phyloP scores from a whole-genome alignment of 2,113 vertebrate species.

The Takifugu flavidus region DNA sequence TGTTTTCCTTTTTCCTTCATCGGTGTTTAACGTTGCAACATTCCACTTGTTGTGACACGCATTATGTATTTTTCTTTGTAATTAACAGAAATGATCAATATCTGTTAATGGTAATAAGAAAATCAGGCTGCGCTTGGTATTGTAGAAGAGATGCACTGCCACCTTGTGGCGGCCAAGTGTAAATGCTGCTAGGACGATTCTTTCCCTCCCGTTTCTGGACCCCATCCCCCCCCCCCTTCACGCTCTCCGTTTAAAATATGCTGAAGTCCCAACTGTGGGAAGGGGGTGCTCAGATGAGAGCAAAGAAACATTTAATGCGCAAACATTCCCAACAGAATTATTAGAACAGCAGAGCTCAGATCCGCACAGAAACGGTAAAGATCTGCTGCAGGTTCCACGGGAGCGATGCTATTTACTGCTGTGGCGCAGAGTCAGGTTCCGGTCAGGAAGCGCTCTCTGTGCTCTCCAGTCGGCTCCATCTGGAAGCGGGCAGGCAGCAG shows the following conservation, averaged over 20 bases:
- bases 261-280: conserved; percentile 25
- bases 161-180: conserved; percentile 46
- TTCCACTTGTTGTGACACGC: too few species aligned
- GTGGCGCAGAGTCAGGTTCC: background rate
- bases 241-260: conserved; percentile 16
- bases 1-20: too few species aligned
- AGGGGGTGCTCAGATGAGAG: conserved; percentile 10
- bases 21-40: too few species aligned
- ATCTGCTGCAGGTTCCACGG: background rate
- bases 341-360: background rate
- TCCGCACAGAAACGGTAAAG: background rate
- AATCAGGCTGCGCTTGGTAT: background rate
- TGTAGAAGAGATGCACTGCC: conserved; percentile 53
- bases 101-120: conserved; percentile 12
- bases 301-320: conserved; percentile 15
- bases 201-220: background rate
- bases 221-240: conserved; percentile 2
- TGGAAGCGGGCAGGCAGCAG: background rate
- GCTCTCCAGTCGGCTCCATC: background rate
- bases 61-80: background rate
- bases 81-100: background rate
- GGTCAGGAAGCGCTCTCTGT: too few species aligned
- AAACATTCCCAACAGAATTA: conserved; percentile 1
- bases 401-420: background rate
- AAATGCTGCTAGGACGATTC: conserved; percentile 2